These are phyloP conservation scores for Grantiella picta DNA, from an alignment of 2,113 vertebrate species.

Conservation along the genomic window DNA sequence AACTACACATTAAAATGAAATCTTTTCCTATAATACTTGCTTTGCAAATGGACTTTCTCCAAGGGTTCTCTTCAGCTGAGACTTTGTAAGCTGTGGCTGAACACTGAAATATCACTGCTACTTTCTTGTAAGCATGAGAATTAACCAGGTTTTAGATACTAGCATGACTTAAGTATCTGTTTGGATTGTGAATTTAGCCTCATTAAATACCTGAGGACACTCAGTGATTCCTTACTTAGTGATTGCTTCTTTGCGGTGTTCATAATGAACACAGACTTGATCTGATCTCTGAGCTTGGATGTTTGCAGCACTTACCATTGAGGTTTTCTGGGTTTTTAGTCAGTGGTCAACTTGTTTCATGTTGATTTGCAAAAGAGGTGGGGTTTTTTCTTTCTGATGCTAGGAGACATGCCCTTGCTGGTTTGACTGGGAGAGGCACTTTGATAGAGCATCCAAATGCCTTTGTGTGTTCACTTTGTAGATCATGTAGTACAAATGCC, in stretches of 20 bases:
- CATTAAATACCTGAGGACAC: neutral
- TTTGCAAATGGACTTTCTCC: neutral
- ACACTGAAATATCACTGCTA: neutral
- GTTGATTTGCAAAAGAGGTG: slow-evolving; percentile 31
- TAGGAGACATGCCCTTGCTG: slow-evolving; percentile 52
- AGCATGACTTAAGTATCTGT: neutral
- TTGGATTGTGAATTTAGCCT: neutral
- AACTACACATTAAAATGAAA: neutral
- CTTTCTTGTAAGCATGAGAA: neutral
- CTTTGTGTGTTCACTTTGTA: slow-evolving; percentile 12
- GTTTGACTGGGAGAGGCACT: slow-evolving; percentile 46
- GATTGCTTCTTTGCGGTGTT: neutral
- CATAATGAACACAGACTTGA: neutral
- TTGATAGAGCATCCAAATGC: neutral
- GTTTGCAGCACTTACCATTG: neutral
- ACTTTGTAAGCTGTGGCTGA: neutral
- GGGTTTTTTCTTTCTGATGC: neutral
- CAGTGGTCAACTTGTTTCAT: neutral
- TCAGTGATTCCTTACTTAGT: neutral
- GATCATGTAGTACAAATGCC: neutral
- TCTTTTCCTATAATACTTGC: neutral
- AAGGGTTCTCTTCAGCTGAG: neutral
- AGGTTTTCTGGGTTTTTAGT: neutral
- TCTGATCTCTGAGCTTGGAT: neutral
- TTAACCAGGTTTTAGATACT: neutral